Conservation (phyloP, 2,113 vertebrate species). For the Channa argus region DNA sequence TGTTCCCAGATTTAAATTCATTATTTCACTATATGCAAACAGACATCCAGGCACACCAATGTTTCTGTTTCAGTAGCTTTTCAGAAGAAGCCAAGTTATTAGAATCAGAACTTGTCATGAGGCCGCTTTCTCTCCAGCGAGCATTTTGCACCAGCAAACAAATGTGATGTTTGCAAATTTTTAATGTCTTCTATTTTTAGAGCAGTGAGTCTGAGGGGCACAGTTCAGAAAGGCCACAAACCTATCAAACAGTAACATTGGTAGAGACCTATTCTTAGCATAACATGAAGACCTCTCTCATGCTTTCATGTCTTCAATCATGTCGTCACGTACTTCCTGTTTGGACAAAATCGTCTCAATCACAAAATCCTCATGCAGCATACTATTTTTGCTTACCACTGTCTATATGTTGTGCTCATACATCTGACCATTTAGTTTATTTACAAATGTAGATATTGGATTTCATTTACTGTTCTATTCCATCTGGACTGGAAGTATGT, state of each 20-base stretch:
- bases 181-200: conserved; percentile 41
- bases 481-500: too few species aligned
- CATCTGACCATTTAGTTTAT: too few species aligned
- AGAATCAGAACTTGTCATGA: conserved; percentile 41
- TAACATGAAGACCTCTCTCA: neutral
- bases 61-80: conserved; percentile 19
- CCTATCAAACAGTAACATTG: conserved; percentile 48
- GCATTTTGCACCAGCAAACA: conserved; percentile 13
- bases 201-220: conserved; percentile 29
- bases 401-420: too few species aligned
- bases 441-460: too few species aligned
- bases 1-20: conserved; percentile 52
- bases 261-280: conserved; percentile 38
- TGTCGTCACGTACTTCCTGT: neutral
- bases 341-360: neutral
- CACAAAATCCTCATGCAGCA: neutral
- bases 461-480: too few species aligned
- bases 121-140: conserved; percentile 6
- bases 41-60: conserved; percentile 22
- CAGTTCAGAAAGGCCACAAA: conserved; percentile 35
- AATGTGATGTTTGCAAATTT: conserved; percentile 30
- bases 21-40: conserved; percentile 54
- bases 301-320: too few species aligned
- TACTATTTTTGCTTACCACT: too few species aligned
- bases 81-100: conserved; percentile 22